Evolutionary conservation across 2,113 vertebrate species (phyloP).

Genomic region (Zootoca vivipara): DNA sequence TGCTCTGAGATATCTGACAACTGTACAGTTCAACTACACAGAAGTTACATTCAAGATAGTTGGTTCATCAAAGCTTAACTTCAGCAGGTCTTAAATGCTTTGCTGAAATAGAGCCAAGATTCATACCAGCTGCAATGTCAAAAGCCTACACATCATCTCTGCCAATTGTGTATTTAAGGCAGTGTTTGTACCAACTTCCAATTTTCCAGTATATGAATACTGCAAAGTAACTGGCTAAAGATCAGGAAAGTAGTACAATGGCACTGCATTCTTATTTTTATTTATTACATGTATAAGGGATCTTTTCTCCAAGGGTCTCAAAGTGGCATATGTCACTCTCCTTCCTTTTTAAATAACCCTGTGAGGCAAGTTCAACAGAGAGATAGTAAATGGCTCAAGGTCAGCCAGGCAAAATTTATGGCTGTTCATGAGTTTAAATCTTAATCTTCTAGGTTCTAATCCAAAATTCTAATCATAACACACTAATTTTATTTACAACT

Average conservation of each 20-base stretch:
- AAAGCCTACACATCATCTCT: neutral
- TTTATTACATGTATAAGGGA: neutral
- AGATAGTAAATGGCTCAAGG: neutral
- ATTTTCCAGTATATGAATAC: neutral
- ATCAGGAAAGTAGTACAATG: neutral
- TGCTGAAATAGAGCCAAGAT: neutral
- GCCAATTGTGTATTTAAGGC: neutral
- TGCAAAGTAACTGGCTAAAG: neutral
- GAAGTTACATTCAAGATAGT: neutral
- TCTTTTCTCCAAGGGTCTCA: neutral
- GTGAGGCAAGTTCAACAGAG: neutral
- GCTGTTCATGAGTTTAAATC: neutral
- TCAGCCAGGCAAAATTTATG: neutral
- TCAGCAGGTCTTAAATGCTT: neutral
- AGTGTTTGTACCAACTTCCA: neutral
- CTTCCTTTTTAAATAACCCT: neutral
- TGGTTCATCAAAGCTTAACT: neutral
- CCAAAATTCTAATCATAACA: neutral
- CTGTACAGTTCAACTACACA: conserved; percentile 34
- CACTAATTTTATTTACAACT: neutral
- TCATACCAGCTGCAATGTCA: conserved; percentile 19
- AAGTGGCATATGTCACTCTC: neutral
- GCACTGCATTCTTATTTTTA: accelerated
- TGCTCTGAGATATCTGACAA: conserved; percentile 31
- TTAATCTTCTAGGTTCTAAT: neutral